Conservation (phyloP, 2,113 vertebrate species). For the Alexandromys fortis region DNA sequence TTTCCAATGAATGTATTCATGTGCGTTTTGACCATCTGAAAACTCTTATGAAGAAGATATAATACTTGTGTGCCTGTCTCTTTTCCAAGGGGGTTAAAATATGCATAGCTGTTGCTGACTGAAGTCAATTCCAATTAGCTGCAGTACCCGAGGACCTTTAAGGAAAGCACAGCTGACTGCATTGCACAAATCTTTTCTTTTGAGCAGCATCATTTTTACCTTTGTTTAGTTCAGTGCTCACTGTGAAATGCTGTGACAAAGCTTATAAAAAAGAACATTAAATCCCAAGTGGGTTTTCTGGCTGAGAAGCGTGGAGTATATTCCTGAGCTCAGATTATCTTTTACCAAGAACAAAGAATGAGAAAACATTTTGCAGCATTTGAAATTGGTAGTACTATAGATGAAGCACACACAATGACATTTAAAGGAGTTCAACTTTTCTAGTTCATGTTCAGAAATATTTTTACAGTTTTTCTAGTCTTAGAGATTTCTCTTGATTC, state of each 20-base stretch:
- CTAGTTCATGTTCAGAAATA: slow-evolving; percentile 50
- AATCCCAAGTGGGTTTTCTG: slow-evolving; percentile 4
- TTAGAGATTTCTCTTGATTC: not conserved
- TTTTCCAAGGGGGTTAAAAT: not conserved
- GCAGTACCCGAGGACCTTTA: not conserved
- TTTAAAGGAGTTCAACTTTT: slow-evolving; percentile 57
- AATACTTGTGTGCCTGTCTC: not conserved
- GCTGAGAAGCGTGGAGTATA: not conserved
- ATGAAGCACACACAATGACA: slow-evolving; percentile 31
- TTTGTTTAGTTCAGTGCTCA: not conserved
- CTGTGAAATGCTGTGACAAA: slow-evolving; percentile 47
- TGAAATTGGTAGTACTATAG: slow-evolving; percentile 43
- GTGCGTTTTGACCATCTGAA: not conserved
- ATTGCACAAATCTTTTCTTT: slow-evolving; percentile 26
- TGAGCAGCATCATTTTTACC: slow-evolving; percentile 7
- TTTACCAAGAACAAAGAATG: slow-evolving; percentile 25
- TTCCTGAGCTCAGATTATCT: slow-evolving; percentile 63
- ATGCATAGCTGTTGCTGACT: not conserved
- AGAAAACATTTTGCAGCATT: slow-evolving; percentile 54
- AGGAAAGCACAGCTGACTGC: not conserved
- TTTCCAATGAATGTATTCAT: not conserved
- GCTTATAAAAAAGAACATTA: slow-evolving; percentile 45
- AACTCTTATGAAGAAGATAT: not conserved
- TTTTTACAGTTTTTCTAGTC: not conserved
- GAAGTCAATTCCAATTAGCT: not conserved